These are phyloP conservation scores for Platyrinchus mystaceus DNA, from an alignment of 2,797 vertebrate genomes.

Conservation along the genomic window DNA sequence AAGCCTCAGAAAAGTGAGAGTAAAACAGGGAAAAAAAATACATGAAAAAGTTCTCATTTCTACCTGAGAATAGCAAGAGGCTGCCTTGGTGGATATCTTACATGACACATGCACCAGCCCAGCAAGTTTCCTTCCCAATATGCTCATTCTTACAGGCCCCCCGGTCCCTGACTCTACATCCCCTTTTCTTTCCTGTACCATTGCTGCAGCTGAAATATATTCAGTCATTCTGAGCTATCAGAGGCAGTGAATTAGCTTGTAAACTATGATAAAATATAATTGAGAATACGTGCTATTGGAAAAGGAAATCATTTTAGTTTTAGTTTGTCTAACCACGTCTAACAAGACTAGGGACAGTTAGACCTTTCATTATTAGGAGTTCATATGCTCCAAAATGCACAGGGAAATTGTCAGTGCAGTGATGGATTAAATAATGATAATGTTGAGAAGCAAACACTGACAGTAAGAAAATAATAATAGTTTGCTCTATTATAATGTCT, in stretches of 20 bases:
- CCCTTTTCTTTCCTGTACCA: neutral
- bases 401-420: neutral
- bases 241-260: conserved; percentile 35
- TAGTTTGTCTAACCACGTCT: conserved; percentile 54
- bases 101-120: neutral
- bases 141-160: neutral
- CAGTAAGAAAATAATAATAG: conserved; percentile 34
- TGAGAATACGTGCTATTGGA: conserved; percentile 45
- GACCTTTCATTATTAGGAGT: conserved; percentile 63
- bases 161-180: neutral
- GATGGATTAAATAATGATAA: conserved; percentile 57
- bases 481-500: neutral
- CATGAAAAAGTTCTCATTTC: neutral
- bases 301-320: conserved; percentile 56
- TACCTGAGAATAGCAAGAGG: neutral
- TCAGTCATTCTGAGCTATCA: neutral
- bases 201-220: neutral
- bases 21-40: neutral
- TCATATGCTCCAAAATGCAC: conserved; percentile 50
- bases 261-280: conserved; percentile 39
- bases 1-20: neutral
- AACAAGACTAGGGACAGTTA: conserved; percentile 50
- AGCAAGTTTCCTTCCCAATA: neutral
- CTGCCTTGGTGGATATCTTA: neutral
- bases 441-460: conserved; percentile 37